Conservation (phyloP, 2,113 vertebrate species). For the Morone chrysops region DNA sequence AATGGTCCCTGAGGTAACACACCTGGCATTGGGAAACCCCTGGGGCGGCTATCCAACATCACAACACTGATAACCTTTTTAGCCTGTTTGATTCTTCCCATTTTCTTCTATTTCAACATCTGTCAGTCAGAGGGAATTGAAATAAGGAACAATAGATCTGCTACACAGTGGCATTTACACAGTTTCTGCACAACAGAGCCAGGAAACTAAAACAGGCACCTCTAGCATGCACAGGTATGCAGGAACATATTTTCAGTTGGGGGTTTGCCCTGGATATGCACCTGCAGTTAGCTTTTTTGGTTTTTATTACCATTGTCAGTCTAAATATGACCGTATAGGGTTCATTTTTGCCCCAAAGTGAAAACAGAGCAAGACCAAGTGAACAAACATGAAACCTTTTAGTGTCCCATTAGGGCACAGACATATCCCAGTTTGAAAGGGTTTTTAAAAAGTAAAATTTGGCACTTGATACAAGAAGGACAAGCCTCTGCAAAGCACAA, state of each 20-base stretch:
- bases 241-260: neutral
- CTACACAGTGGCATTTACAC: neutral
- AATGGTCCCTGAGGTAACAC: constrained; percentile 50
- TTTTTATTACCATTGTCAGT: neutral
- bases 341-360: neutral
- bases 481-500: neutral
- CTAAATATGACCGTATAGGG: neutral
- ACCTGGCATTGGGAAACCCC: constrained; percentile 26
- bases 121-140: neutral
- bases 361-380: neutral
- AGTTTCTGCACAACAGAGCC: neutral
- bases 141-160: neutral
- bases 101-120: neutral
- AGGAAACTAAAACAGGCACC: neutral
- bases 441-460: neutral
- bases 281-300: neutral
- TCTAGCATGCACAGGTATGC: neutral
- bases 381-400: neutral
- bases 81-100: constrained; percentile 9
- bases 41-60: too few relatives aligned
- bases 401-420: neutral
- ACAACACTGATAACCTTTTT: constrained; percentile 3
- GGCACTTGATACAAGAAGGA: neutral
- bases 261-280: neutral
- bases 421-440: neutral